Percentiles rank a stretch among this genome's conserved stretches.
Conservation (phyloP, 2,113 vertebrate genomes). For the Myxocyprinus asiaticus region DNA sequence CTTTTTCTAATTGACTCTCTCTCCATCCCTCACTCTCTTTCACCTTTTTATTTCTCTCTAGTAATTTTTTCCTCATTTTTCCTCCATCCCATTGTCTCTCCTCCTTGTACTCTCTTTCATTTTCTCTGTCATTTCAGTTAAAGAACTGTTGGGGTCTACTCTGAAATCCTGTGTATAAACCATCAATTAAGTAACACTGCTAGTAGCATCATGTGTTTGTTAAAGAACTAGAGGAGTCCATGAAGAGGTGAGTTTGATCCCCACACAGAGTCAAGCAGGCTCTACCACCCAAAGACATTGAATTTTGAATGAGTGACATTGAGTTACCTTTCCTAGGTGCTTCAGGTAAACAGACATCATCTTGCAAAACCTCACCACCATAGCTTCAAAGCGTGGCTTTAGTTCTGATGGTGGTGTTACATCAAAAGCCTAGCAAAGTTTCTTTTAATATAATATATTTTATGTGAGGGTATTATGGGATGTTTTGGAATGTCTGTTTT, state of each 20-base stretch:
- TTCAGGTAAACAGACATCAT: conserved; percentile 41
- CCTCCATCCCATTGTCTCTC: too few species aligned
- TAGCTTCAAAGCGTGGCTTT: neutral
- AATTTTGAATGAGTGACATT: conserved; percentile 23
- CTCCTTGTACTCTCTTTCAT: too few species aligned
- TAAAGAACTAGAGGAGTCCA: neutral
- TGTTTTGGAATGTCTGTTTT: too few species aligned
- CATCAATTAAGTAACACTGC: neutral
- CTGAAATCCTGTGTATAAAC: too few species aligned
- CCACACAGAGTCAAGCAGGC: neutral
- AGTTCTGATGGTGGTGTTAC: conserved; percentile 2
- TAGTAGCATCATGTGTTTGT: neutral
- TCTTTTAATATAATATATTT: neutral
- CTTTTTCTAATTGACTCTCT: too few species aligned
- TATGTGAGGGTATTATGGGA: neutral
- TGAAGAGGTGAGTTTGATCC: conserved; percentile 6
- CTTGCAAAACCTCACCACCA: conserved; percentile 14
- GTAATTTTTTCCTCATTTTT: too few species aligned
- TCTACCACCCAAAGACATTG: conserved; percentile 15
- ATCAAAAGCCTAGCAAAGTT: neutral
- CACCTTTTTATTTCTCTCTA: too few species aligned
- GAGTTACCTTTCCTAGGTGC: conserved; percentile 15
- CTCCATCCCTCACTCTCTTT: too few species aligned
- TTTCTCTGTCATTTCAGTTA: too few species aligned
- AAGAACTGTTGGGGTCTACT: too few species aligned